Conservation (phyloP, 2,797 vertebrate species). For the Squalus acanthias region DNA sequence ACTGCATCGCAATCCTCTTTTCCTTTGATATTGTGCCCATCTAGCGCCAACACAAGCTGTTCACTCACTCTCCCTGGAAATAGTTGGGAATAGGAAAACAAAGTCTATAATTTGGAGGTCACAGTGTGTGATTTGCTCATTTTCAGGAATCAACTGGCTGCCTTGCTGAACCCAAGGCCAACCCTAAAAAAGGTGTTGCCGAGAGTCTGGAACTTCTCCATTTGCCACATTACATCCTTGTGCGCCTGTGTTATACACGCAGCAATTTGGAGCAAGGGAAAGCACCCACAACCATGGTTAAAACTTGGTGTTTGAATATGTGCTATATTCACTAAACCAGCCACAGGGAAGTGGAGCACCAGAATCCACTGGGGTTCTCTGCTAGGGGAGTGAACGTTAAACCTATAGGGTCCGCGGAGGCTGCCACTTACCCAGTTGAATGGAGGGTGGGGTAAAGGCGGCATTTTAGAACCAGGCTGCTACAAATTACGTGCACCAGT, state of each 20-base stretch:
- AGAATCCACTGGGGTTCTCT: neutral
- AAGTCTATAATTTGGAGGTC: neutral
- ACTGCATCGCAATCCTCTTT: neutral
- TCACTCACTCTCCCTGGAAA: neutral
- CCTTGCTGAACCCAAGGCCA: neutral
- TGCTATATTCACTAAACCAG: neutral
- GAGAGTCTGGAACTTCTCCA: neutral
- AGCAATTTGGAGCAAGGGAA: neutral
- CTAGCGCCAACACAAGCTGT: neutral
- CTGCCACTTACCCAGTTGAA: neutral
- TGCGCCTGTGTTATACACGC: neutral
- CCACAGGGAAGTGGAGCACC: neutral
- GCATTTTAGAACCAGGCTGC: neutral
- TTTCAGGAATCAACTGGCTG: neutral
- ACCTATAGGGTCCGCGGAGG: neutral
- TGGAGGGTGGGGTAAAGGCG: neutral
- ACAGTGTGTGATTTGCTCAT: neutral
- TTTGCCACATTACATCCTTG: neutral
- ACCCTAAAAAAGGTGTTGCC: neutral
- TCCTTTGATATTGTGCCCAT: neutral
- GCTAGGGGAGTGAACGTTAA: neutral
- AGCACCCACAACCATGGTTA: neutral
- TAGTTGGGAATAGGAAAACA: neutral
- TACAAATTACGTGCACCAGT: neutral
- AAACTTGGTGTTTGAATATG: neutral